Evolutionary conservation across 1,140 invertebrate genomes (phyloP), one percentile per base, ranked within the genome.

Genomic region (Habropoda laboriosa): DNA sequence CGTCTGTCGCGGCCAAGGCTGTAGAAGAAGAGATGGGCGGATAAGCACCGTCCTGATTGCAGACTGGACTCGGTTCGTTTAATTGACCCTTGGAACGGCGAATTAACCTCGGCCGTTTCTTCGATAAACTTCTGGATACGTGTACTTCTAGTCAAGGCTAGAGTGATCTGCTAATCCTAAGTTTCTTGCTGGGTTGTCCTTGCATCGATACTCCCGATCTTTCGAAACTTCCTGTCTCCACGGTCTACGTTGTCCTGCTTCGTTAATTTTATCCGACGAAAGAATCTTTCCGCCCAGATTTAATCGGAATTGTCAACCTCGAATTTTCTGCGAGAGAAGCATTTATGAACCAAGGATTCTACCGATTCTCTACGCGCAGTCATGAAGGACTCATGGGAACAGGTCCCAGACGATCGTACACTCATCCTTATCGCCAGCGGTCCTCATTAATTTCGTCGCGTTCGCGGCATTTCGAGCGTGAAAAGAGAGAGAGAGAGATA

Each of bases 401-500:
- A 12, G 18, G 45, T n/a, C 21, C 40, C 71, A 49, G 71, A 61
- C 45, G 72, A 66, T 60, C 68, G 53, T 40, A n/a, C 35, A n/a
- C n/a, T n/a, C n/a, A n/a, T 53, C 47, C 72, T 66, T 66, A 32
- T 75, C 32, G 24, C 38, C 47, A 45, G 7, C 45, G 63, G 32
- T 42, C 67, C 55, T 78, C 66, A 42, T 78, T 71, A 78, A 78
- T 78, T 71, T 61, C 61, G 53, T 16, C 45, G 67, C 32, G 60
- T 77, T 71, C 70, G 71, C n/a, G 35, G 24, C 18, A 57, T 57
- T 38, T 13, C 35, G 55, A 42, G 24, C 47, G 57, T 18, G 21
- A 74, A 18, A 32, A 40, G 35, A 51, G 3, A 53, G 64, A 27
- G 18, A 21, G 13, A 35, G 24, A 27, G 12, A 32, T 47, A 42